Percentiles rank a stretch among this genome's conserved stretches.
These are phyloP conservation scores for Lordiphosa collinella DNA, from an alignment of 1,140 invertebrate genomes.

Conservation along the genomic window DNA sequence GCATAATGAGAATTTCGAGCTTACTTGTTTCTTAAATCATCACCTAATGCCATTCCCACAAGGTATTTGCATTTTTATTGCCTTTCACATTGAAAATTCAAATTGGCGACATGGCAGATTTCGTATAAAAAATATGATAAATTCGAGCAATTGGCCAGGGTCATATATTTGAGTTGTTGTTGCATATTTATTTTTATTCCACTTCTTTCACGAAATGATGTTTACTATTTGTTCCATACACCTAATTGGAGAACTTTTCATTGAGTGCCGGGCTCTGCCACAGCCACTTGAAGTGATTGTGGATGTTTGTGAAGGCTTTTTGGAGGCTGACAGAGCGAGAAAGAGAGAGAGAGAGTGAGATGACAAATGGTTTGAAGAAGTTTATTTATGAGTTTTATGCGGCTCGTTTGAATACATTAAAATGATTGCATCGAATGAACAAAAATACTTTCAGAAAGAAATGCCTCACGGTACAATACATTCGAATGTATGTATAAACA, in stretches of 20 bases:
- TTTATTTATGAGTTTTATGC: conserved; percentile 40
- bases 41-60: conserved; percentile 1
- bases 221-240: no score
- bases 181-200: no score
- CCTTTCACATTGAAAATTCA: conserved; percentile 12
- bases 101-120: conserved; percentile 8
- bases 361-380: conserved; percentile 26
- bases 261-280: background rate
- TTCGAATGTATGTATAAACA: no score
- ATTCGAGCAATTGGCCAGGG: conserved; percentile 3
- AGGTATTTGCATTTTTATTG: conserved; percentile 11
- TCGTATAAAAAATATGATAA: conserved; percentile 8
- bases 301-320: conserved; percentile 5
- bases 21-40: conserved; percentile 1
- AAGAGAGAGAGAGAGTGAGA: background rate
- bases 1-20: no score
- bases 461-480: no score
- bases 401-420: conserved; percentile 37
- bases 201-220: no score
- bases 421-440: conserved; percentile 8
- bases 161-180: background rate
- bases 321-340: background rate
- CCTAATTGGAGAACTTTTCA: no score
- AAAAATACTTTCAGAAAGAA: no score
- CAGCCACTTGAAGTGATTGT: conserved; percentile 7